Evolutionary conservation across 2,113 vertebrate genomes (phyloP).

Genomic region (Tetrao urogallus): DNA sequence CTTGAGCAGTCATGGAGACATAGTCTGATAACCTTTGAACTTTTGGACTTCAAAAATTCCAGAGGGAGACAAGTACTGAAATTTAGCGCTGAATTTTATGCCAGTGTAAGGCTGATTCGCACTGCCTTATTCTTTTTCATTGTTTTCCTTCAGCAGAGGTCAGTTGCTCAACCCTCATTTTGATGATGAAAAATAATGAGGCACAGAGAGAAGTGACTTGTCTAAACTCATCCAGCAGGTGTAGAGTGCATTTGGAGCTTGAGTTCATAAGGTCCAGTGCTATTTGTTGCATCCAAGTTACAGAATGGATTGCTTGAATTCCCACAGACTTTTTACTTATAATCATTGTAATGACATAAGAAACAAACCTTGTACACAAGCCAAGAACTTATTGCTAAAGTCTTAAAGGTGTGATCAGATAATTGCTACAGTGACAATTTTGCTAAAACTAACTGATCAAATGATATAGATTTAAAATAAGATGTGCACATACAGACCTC

Average conservation of each 20-base stretch:
- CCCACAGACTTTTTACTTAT: neutral
- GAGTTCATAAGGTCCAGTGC: neutral
- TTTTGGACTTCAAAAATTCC: neutral
- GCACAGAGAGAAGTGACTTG: neutral
- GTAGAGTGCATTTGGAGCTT: neutral
- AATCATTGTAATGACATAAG: neutral
- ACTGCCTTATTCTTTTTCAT: neutral
- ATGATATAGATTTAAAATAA: neutral
- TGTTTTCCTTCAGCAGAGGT: neutral
- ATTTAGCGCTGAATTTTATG: neutral
- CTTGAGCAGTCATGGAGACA: neutral
- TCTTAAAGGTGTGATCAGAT: neutral
- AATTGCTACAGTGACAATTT: neutral
- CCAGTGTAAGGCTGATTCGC: neutral
- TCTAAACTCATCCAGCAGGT: neutral
- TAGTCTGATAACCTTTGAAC: neutral
- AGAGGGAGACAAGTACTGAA: neutral
- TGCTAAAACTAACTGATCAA: neutral
- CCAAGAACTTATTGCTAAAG: neutral
- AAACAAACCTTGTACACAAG: rapidly evolving
- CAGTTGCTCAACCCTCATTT: neutral
- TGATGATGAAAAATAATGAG: slow-evolving; percentile 35
- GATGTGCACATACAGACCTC: neutral
- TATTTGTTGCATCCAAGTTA: neutral
- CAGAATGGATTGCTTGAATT: neutral